These are phyloP conservation scores for Microchirus variegatus DNA, from an alignment of 2,797 vertebrate species.

Conservation along the genomic window DNA sequence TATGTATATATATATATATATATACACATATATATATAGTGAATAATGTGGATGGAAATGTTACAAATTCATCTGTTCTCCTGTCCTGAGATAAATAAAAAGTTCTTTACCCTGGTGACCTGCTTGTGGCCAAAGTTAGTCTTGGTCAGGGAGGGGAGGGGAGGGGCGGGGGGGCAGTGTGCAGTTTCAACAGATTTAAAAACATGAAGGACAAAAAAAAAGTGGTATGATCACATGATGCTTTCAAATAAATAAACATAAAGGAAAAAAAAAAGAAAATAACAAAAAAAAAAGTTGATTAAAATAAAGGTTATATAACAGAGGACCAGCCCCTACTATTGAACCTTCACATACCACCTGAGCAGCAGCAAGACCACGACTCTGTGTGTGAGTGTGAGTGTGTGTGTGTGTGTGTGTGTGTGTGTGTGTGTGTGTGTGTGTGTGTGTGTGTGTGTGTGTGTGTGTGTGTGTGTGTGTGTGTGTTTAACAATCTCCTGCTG, in stretches of 20 bases:
- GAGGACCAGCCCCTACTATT: constrained; percentile 82
- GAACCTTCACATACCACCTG: constrained; percentile 61
- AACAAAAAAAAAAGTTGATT: constrained; percentile 19
- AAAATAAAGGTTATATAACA: constrained; percentile 67
- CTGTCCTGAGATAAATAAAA: constrained; percentile 37
- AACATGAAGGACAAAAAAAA: constrained; percentile 34
- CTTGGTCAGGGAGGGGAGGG: constrained; percentile 15
- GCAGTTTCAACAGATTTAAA: constrained; percentile 34
- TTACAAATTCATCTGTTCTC: constrained; percentile 20
- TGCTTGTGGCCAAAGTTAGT: constrained; percentile 20
- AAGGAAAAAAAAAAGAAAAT: constrained; percentile 38
- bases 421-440: constrained; percentile 32
- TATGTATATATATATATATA: not conserved
- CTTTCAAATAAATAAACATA: constrained; percentile 52
- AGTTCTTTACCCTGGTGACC: constrained; percentile 32
- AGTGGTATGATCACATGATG: constrained; percentile 28
- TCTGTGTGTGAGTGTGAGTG: constrained; percentile 24
- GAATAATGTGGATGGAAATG: constrained; percentile 20
- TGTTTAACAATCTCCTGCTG: constrained; percentile 50
- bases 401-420: constrained; percentile 26
- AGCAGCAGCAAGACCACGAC: constrained; percentile 53
- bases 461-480: no score
- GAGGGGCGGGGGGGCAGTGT: constrained; percentile 37
- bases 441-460: no score
- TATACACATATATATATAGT: not conserved